phyloP scores from a whole-genome alignment of 2,113 vertebrate species.

The Epinephelus fuscoguttatus region DNA sequence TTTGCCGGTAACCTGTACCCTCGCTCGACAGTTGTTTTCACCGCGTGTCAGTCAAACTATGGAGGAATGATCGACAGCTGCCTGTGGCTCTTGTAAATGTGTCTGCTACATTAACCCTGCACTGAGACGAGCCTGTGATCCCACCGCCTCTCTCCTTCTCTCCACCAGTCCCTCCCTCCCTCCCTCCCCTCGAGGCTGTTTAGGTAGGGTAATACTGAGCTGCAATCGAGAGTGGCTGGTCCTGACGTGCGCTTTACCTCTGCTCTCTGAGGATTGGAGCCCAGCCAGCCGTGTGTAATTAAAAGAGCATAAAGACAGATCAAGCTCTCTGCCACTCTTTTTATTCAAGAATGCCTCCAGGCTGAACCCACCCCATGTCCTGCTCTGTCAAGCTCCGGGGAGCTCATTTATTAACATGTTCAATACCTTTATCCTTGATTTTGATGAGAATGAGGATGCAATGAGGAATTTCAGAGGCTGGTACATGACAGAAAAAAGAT shows the following conservation, averaged over 20 bases:
- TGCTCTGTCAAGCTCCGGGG: conserved; percentile 53
- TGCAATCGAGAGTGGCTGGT: conserved; percentile 49
- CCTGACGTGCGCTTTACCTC: conserved; percentile 58
- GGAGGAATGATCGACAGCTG: conserved; percentile 63
- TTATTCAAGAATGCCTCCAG: conserved; percentile 54
- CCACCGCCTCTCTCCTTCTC: background rate
- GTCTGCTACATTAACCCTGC: conserved; percentile 56
- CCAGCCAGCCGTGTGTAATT: conserved; percentile 79
- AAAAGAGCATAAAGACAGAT: conserved; percentile 80
- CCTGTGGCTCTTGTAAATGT: conserved; percentile 63
- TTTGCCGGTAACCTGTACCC: conserved; percentile 14
- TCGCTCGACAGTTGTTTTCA: conserved; percentile 42
- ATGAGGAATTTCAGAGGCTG: conserved; percentile 11
- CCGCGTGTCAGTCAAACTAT: conserved; percentile 44
- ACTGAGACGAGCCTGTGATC: conserved; percentile 9
- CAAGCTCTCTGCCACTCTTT: conserved; percentile 66
- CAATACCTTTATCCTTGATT: conserved; percentile 45
- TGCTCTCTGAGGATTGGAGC: conserved; percentile 68
- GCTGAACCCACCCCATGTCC: conserved; percentile 46
- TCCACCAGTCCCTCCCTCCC: background rate
- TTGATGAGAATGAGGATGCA: conserved; percentile 32
- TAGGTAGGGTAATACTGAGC: conserved; percentile 59
- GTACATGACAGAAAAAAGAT: background rate
- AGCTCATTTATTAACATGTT: conserved; percentile 55
- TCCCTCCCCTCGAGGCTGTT: conserved; percentile 49